phyloP scores from a whole-genome alignment of 2,113 vertebrate species.

The Anhinga rufa region DNA sequence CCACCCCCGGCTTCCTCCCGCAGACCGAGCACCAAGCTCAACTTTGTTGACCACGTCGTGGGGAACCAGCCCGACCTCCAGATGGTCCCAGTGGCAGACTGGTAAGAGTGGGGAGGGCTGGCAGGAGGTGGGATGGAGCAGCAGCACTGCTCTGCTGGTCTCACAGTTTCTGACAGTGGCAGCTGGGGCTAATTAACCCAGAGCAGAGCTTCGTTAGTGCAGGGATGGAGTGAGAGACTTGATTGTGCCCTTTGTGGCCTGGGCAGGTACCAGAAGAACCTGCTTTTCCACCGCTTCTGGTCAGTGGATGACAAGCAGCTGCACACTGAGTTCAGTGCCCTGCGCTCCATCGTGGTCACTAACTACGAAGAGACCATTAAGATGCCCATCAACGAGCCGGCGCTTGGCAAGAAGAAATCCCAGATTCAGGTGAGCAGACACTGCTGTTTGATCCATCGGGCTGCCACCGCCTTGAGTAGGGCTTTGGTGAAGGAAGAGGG shows the following conservation, averaged over 20 bases:
- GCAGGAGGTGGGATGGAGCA: not conserved
- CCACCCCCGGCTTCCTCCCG: not conserved
- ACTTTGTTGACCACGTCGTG: slow-evolving; percentile 90
- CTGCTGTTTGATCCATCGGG: not conserved
- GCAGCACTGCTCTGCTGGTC: not conserved
- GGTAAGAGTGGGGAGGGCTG: slow-evolving; percentile 69
- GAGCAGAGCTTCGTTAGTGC: not conserved
- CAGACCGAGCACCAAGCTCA: slow-evolving; percentile 79
- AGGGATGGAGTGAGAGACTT: not conserved
- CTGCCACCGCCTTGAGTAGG: fast-evolving
- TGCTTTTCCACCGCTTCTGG: slow-evolving; percentile 97
- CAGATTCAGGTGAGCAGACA: slow-evolving; percentile 83
- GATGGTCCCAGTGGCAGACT: slow-evolving; percentile 87
- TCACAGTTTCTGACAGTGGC: fast-evolving
- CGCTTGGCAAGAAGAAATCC: slow-evolving; percentile 85
- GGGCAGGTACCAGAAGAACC: slow-evolving; percentile 87
- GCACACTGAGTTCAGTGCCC: slow-evolving; percentile 90
- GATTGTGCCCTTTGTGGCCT: not conserved
- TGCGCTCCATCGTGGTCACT: slow-evolving; percentile 92
- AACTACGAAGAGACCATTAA: slow-evolving; percentile 95
- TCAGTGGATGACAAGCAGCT: slow-evolving; percentile 95
- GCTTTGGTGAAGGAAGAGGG: not conserved
- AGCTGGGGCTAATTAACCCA: not conserved
- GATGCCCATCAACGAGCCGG: slow-evolving; percentile 97
- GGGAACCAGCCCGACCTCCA: slow-evolving; percentile 91